Evolutionary conservation across 2,888 invertebrate genomes (phyloP).

Genomic region (Catocala fraxini): DNA sequence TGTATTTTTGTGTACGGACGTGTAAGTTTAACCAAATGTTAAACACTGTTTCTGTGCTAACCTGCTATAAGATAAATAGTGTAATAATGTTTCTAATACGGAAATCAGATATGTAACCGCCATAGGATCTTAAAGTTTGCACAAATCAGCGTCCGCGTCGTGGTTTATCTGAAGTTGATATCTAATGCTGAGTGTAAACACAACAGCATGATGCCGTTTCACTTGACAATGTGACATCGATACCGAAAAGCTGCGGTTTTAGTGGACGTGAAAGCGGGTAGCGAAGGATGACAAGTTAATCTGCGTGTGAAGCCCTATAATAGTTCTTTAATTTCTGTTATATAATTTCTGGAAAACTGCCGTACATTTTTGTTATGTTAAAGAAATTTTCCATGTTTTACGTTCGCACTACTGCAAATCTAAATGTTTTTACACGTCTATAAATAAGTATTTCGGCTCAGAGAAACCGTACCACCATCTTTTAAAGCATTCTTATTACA

Average conservation of each 20-base stretch:
- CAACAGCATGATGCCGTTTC: slow-evolving; percentile 35
- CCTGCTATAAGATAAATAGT: background rate
- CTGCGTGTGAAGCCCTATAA: too few species aligned
- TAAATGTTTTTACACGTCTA: too few species aligned
- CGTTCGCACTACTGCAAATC: too few species aligned
- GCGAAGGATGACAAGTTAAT: background rate
- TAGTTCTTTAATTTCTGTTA: too few species aligned
- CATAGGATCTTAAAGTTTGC: background rate
- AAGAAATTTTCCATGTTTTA: too few species aligned
- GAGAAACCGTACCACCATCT: too few species aligned
- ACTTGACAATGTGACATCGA: slow-evolving; percentile 57
- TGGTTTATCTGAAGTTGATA: slow-evolving; percentile 38
- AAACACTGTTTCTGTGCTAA: background rate
- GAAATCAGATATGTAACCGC: background rate
- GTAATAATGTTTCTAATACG: background rate
- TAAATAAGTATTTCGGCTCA: too few species aligned
- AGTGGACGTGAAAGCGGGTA: slow-evolving; percentile 11
- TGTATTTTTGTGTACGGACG: too few species aligned
- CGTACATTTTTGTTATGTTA: too few species aligned
- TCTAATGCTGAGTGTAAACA: slow-evolving; percentile 42
- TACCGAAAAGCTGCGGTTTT: slow-evolving; percentile 33
- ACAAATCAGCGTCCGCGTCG: slow-evolving; percentile 9
- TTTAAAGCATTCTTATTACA: too few species aligned
- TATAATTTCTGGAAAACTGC: too few species aligned
- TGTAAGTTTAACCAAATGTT: too few species aligned